phyloP scores from a whole-genome alignment of 2,113 vertebrate species.

The Cololabis saira region DNA sequence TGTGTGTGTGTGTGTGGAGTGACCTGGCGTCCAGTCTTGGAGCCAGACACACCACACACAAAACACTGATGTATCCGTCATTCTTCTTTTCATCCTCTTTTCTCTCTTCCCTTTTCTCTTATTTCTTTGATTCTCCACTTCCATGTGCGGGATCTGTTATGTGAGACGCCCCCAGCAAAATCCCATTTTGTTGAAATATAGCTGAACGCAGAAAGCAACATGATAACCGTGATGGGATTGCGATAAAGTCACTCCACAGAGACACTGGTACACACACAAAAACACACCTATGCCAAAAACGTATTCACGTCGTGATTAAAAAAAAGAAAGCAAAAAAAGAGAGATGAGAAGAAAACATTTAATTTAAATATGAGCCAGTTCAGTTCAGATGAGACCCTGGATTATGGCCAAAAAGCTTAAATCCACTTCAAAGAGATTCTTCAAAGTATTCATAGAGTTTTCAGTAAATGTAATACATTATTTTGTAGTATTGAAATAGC shows the following conservation, averaged over 20 bases:
- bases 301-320: background rate
- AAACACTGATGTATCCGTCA: conserved; percentile 59
- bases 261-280: conserved; percentile 11
- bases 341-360: no score
- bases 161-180: conserved; percentile 39
- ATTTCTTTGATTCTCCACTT: conserved; percentile 59
- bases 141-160: conserved; percentile 56
- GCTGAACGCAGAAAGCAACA: conserved; percentile 36
- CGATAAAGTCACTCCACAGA: conserved; percentile 35
- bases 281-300: background rate
- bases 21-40: conserved; percentile 66
- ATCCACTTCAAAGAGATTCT: no score
- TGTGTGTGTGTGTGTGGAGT: conserved; percentile 50
- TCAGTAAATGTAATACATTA: no score
- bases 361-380: no score
- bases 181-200: conserved; percentile 51
- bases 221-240: conserved; percentile 35
- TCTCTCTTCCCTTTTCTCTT: conserved; percentile 53
- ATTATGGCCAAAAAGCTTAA: no score
- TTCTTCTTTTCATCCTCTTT: conserved; percentile 68
- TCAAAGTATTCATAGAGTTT: no score
- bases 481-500: no score
- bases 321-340: background rate
- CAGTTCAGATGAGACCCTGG: no score
- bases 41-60: conserved; percentile 66